A percentile compares a stretch with the other conserved stretches of the same genome.
Conservation (phyloP, 37 sponge, comb jelly and placozoan species). For the Halisarca cf. caerulea region DNA sequence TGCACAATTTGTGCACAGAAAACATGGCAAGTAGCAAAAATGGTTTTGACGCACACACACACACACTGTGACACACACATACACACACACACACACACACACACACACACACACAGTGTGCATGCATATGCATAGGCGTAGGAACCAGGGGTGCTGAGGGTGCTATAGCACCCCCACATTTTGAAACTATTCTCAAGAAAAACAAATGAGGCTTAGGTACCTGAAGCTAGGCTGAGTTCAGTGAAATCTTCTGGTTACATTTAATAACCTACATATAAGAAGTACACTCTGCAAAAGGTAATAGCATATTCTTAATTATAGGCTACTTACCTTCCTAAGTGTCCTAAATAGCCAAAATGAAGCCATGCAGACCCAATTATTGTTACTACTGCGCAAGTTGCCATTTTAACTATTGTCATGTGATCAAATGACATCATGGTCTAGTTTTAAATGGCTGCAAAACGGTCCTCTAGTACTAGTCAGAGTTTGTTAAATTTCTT, state of each 20-base stretch:
- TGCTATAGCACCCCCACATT: not conserved
- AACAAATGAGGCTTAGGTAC: not conserved
- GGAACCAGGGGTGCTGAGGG: not conserved
- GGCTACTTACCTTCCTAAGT: not conserved
- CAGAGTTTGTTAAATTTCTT: too few relatives aligned
- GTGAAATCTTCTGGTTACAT: not conserved
- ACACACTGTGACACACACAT: too few relatives aligned
- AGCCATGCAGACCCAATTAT: not conserved
- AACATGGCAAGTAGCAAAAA: too few relatives aligned
- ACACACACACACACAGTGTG: too few relatives aligned
- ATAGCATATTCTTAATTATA: not conserved
- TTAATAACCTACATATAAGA: not conserved
- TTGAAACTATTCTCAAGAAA: not conserved
- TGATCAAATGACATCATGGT: too few relatives aligned
- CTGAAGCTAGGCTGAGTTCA: not conserved
- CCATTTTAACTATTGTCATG: too few relatives aligned
- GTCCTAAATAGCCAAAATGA: not conserved
- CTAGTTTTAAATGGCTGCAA: too few relatives aligned
- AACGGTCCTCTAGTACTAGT: too few relatives aligned
- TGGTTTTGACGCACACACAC: too few relatives aligned
- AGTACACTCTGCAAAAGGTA: not conserved
- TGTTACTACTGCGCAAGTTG: too few relatives aligned
- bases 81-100: too few relatives aligned
- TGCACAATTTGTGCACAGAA: too few relatives aligned
- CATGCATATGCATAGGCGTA: not conserved